Evolutionary conservation across 2,113 vertebrate genomes (phyloP).

Genomic region (Azemiops feae): DNA sequence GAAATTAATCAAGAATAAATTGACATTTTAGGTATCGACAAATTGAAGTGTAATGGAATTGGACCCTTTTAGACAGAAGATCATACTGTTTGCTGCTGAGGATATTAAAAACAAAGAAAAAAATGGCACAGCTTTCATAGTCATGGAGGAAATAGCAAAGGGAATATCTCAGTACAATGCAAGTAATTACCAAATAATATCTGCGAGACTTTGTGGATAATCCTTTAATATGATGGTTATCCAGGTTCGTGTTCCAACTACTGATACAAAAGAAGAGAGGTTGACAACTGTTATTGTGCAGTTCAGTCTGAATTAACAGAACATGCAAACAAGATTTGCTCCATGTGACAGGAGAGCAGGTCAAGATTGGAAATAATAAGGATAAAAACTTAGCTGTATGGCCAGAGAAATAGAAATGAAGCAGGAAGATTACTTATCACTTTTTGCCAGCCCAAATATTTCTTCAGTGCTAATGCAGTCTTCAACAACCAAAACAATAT

Average conservation of each 20-base stretch:
- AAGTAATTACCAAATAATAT: not conserved
- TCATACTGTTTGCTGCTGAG: not conserved
- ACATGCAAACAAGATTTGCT: not conserved
- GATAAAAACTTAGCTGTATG: not conserved
- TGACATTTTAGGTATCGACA: not conserved
- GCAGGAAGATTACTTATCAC: not conserved
- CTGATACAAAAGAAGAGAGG: not conserved
- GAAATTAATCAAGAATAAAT: not conserved
- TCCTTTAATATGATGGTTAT: not conserved
- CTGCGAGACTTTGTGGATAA: not conserved
- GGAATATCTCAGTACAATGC: not conserved
- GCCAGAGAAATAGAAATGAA: not conserved
- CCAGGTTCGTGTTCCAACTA: not conserved
- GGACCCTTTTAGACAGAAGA: not conserved
- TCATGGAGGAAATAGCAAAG: not conserved
- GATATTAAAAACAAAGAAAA: not conserved
- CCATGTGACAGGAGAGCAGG: not conserved
- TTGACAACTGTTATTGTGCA: not conserved
- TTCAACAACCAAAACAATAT: not conserved
- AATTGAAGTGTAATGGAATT: not conserved
- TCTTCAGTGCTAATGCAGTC: not conserved
- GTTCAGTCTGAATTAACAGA: not conserved
- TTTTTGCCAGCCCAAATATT: not conserved
- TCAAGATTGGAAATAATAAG: not conserved
- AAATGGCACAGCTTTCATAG: not conserved